Evolutionary conservation across 2,797 vertebrate species (phyloP), one percentile per base, ranked within the genome.

Genomic region (Echeneis naucrates): DNA sequence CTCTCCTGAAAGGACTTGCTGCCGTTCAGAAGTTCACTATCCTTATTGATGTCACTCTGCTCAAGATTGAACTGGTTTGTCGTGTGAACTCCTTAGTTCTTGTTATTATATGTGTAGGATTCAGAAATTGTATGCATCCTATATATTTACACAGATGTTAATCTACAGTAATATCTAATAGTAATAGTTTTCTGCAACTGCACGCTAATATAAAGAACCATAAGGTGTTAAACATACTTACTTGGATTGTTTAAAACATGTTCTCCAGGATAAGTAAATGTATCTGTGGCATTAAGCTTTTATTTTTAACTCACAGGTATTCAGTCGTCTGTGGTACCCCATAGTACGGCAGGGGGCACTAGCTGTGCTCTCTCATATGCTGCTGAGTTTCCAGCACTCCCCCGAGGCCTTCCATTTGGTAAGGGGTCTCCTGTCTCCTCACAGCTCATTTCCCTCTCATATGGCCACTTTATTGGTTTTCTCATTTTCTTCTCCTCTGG

Each of bases 1-100:
- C 98, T 59, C 92, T 99, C 40, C 91, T 99, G 56, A 99, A 98
- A 90, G 98, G 98, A 61, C 93, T 99, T 87, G 97, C 98, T 16
- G 96, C 97, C 52, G 98, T 98, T 81, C 97, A 99, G 94, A 99
- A 99, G 92, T 99, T 99, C 90, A 99, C 98, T 40, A 99, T 99
- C 88, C 97, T 99, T 85, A 99, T 99, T 75, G 97, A 99, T 81
- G 98, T 99, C 83, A 99, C 98, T 78, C 91, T 98, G 85, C 96
- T 99, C 27, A 99, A 99, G 93, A 99, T 99, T 78, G 96, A 98
- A 88, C 90, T 98, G 96, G 98, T 99, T 88, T 72, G 96, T 95
- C 78, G 11, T 48, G 3, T 59, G 2, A 75, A 44, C 23, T 65
- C 2, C 2, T 68, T 3, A 30, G 61, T 84, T 59, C 69, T 2